A percentile compares a stretch with the other conserved stretches of the same genome.
These are phyloP conservation scores for Drosophila monieri DNA, from an alignment of 2,888 invertebrate species.

Conservation along the genomic window DNA sequence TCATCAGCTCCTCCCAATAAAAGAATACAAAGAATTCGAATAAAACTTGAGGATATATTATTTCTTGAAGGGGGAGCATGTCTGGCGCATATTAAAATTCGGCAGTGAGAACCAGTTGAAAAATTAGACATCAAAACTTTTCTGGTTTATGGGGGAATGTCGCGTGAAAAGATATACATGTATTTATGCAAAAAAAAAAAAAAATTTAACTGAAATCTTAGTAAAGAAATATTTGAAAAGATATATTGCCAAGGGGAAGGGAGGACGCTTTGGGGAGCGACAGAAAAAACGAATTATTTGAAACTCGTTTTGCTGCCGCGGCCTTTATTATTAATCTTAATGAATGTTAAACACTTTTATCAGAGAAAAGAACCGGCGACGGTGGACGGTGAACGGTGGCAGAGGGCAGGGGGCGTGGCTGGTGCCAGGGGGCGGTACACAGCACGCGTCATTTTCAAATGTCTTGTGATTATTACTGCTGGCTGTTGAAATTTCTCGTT, in stretches of 20 bases:
- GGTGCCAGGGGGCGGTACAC: constrained; percentile 22
- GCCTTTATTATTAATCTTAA: constrained; percentile 76
- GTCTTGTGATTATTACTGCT: constrained; percentile 32
- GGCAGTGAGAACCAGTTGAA: constrained; percentile 60
- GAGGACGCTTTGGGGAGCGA: neutral
- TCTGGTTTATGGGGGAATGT: constrained; percentile 56
- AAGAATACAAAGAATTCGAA: constrained; percentile 32
- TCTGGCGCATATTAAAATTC: constrained; percentile 62
- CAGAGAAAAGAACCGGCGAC: constrained; percentile 46
- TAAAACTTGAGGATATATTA: constrained; percentile 35
- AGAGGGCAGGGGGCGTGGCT: constrained; percentile 33
- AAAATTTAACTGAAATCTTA: constrained; percentile 13
- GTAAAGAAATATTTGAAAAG: constrained; percentile 33
- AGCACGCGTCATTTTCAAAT: constrained; percentile 74
- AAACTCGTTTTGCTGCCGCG: constrained; percentile 63
- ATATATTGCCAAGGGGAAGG: constrained; percentile 19
- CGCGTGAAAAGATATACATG: constrained; percentile 56
- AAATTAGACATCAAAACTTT: constrained; percentile 57
- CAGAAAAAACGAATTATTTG: constrained; percentile 45
- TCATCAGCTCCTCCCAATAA: constrained; percentile 37
- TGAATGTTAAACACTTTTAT: constrained; percentile 80
- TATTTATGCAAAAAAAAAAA: constrained; percentile 22
- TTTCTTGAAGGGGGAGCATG: constrained; percentile 22
- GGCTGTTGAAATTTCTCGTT: constrained; percentile 22
- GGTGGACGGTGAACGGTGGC: constrained; percentile 1